A percentile compares a stretch with the other conserved stretches of the same genome.
Evolutionary conservation across 2,888 invertebrate species (phyloP).

Genomic region (Norana najaformis): DNA sequence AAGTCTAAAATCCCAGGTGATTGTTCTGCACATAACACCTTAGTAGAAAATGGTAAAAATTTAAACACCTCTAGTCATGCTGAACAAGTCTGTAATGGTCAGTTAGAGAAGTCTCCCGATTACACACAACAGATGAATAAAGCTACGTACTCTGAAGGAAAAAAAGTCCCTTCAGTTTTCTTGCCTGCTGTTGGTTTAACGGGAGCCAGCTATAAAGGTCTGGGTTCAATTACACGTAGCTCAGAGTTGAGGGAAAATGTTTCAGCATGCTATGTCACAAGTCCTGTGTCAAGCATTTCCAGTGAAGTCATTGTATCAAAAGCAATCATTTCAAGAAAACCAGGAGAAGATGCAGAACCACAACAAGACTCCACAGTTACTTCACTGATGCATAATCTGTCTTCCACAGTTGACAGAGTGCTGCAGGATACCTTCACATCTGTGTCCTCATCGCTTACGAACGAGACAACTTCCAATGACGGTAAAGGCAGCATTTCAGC

Average conservation of each 20-base stretch:
- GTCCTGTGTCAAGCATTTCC: not conserved
- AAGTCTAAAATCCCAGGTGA: not conserved
- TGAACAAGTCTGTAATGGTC: not conserved
- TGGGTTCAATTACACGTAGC: not conserved
- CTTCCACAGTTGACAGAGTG: not conserved
- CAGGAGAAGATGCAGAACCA: not conserved
- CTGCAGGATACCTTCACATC: not conserved
- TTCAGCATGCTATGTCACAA: not conserved
- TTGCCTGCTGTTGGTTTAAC: not conserved
- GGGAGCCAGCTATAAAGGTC: not conserved
- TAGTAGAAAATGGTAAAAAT: not conserved
- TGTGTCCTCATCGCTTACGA: not conserved
- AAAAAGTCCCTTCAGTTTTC: too few relatives aligned
- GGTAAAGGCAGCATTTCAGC: not conserved
- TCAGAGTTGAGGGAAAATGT: not conserved
- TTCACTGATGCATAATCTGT: not conserved
- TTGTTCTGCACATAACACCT: not conserved
- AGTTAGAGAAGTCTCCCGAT: not conserved
- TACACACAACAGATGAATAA: not conserved
- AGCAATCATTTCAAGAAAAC: constrained; percentile 13
- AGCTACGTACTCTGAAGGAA: not conserved
- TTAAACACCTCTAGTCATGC: not conserved
- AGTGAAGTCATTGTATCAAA: not conserved
- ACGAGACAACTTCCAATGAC: not conserved
- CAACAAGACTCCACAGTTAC: not conserved